Evolutionary conservation across 2,888 invertebrate genomes (phyloP).

Genomic region (Tinea pellionella): DNA sequence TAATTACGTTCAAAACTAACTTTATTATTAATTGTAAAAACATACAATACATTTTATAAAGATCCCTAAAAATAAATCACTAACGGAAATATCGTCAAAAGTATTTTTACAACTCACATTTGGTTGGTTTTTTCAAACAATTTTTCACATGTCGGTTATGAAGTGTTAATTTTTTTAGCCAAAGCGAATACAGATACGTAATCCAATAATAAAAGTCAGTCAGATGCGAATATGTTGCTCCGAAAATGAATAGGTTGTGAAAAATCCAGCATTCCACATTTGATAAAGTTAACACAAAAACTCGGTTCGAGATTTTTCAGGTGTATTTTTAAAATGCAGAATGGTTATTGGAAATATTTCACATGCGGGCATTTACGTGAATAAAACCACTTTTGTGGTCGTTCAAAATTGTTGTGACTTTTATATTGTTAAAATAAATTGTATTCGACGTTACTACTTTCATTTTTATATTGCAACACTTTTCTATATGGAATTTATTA

Average conservation of each 20-base stretch:
- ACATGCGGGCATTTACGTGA: background rate
- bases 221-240: background rate
- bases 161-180: slow-evolving; percentile 6
- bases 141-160: background rate
- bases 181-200: slow-evolving; percentile 6
- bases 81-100: background rate
- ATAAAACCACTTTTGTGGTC: background rate
- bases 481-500: too few relatives aligned
- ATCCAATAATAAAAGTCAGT: background rate
- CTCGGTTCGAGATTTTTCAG: background rate
- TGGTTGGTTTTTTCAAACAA: background rate
- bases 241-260: background rate
- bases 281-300: background rate
- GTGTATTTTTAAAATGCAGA: background rate
- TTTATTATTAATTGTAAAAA: background rate
- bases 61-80: background rate
- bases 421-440: background rate
- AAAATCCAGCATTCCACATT: background rate
- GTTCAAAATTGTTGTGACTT: background rate
- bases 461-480: too few relatives aligned
- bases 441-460: background rate
- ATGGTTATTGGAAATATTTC: slow-evolving; percentile 1
- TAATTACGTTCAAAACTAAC: background rate
- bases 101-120: background rate
- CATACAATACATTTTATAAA: background rate